Base-by-base conservation (phyloP, 2,888 invertebrate species). In the Eupithecia pulchellata region DNA sequence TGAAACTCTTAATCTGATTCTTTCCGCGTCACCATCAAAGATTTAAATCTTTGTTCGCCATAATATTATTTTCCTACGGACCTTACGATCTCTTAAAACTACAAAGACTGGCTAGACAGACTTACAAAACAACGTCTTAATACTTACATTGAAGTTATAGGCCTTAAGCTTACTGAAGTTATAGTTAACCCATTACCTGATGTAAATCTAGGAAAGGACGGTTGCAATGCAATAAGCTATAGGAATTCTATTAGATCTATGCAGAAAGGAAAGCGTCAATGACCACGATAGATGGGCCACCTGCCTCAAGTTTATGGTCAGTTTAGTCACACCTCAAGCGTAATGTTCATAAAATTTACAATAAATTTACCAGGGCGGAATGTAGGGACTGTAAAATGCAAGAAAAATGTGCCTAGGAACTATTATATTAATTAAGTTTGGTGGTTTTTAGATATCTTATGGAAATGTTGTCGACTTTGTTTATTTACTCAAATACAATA, bases 281-380 rank as follows among this genome's bases (percentile, higher is more conserved):
- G 74, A 71, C 75, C 75, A 75, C 69, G 78, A 81, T 78, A 75
- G 78, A 79, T 74, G 76, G 66, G 71, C 71, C 84, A 84, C 84
- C 84, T 86, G 84, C 79, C 69, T 64, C 78, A 72, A 72, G 71
- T 85, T 85, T 84, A 86, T 82, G 78, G 78, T 73, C 75, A 75
- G 69, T 70, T 74, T 73, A 69, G 75, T 73, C 77, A 74, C 75
- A 71, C 78, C 79, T 79, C 79, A 20, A 29, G 60, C 25, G 25
- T 76, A 77, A 78, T 81, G 81, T 81, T 73, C 76, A 73, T 79
- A 81, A 4, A 52, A 52, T 52, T 25, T 52, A 78, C 77, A 61
- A 74, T 73, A 74, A 77, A 65, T 71, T 77, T 71, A 75, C 64
- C 52, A n/a, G 11, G 20, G 25, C 4, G 13, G 4, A 25, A 52